Percentiles rank a stretch among this genome's conserved stretches.
phyloP scores from a whole-genome alignment of 2,113 vertebrate species.

The Laterallus jamaicensis region DNA sequence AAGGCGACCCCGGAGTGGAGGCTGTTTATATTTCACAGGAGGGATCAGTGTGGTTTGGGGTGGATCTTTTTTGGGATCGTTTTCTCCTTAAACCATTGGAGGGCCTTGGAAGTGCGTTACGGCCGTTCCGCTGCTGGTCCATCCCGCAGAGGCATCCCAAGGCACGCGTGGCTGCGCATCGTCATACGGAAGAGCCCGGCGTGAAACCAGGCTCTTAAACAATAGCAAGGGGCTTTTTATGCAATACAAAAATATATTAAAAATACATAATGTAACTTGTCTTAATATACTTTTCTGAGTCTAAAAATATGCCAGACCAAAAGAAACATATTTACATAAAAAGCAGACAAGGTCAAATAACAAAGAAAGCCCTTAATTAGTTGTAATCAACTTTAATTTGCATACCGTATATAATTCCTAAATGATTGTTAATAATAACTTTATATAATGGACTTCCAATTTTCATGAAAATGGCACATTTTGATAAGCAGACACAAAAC shows the following conservation, averaged over 20 bases:
- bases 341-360: constrained; percentile 99
- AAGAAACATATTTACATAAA: constrained; percentile 99
- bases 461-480: constrained; percentile 98
- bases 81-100: constrained; percentile 49
- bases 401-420: constrained; percentile 98
- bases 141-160: neutral
- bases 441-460: constrained; percentile 99
- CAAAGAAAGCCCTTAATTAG: constrained; percentile 99
- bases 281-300: constrained; percentile 89
- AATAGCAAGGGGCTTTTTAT: constrained; percentile 66
- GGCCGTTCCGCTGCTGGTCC: neutral
- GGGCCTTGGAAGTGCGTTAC: constrained; percentile 7
- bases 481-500: constrained; percentile 98
- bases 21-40: constrained; percentile 57
- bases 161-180: neutral
- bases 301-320: constrained; percentile 91
- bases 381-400: constrained; percentile 99
- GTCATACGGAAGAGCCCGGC: neutral
- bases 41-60: no score
- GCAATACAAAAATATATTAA: constrained; percentile 80
- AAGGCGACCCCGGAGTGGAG: constrained; percentile 73
- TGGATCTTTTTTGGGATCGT: neutral
- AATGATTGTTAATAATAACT: constrained; percentile 99
- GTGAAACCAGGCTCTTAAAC: constrained; percentile 68
- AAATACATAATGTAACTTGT: constrained; percentile 89